These are phyloP conservation scores for Ceratosolen solmsi DNA, from an alignment of 1,140 invertebrate species.

Conservation along the genomic window DNA sequence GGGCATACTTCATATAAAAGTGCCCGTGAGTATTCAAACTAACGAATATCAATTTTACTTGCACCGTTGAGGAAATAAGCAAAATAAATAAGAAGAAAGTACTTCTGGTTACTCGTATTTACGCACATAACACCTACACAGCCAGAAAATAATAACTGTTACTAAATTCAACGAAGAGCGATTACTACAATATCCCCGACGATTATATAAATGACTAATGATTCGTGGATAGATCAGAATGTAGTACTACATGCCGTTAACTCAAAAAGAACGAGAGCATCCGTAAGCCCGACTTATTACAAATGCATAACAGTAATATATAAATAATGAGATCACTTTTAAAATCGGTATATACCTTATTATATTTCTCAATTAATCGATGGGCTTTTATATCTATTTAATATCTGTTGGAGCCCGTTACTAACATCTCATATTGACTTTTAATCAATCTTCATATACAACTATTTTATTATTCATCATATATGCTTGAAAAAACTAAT, in stretches of 20 bases:
- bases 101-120: background rate
- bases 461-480: background rate
- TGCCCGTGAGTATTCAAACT: background rate
- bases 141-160: background rate
- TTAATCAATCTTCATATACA: background rate
- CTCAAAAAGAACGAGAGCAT: background rate
- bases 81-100: background rate
- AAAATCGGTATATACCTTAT: background rate
- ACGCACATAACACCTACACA: background rate
- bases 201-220: background rate
- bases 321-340: background rate
- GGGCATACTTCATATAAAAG: background rate
- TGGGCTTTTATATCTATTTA: background rate
- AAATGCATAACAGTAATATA: constrained; percentile 1
- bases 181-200: background rate
- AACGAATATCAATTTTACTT: background rate
- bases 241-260: background rate
- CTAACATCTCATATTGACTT: background rate
- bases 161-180: background rate
- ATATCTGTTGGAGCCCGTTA: background rate
- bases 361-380: background rate
- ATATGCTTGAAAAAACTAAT: background rate
- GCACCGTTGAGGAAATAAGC: background rate
- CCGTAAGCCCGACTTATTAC: background rate
- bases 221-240: background rate